phyloP scores from a whole-genome alignment of 2,797 vertebrate genomes.

The Halcyon smyrnensis region DNA sequence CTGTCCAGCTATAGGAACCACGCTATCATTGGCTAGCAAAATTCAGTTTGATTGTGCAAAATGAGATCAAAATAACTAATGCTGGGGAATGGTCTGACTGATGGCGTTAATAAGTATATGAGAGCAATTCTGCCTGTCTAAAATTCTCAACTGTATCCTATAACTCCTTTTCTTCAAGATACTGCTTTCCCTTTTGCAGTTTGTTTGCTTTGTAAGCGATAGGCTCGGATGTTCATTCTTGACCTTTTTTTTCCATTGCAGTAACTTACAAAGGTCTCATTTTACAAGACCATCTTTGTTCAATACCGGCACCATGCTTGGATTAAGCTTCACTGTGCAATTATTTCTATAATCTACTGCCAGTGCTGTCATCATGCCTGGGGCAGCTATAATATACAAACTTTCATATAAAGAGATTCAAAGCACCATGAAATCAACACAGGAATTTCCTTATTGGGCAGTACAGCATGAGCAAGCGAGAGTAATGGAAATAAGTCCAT shows the following conservation, averaged over 20 bases:
- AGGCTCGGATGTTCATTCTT: background rate
- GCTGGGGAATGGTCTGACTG: background rate
- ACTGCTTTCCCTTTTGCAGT: background rate
- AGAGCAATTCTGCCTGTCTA: background rate
- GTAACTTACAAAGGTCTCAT: background rate
- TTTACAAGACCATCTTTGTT: background rate
- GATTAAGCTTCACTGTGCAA: background rate
- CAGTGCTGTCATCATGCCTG: background rate
- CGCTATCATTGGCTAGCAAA: background rate
- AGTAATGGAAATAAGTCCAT: background rate
- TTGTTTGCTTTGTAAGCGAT: background rate
- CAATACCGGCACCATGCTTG: background rate
- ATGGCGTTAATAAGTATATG: background rate
- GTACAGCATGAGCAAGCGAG: background rate
- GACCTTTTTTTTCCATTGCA: background rate
- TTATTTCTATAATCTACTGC: background rate
- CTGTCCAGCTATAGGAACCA: conserved; percentile 7
- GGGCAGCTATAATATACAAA: background rate
- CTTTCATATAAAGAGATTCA: background rate
- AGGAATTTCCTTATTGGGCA: background rate
- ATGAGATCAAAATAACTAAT: conserved; percentile 6
- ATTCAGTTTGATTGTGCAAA: background rate
- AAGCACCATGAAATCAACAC: background rate
- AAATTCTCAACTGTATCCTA: background rate
- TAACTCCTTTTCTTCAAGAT: background rate